These are phyloP conservation scores for Harpegnathos saltator DNA, from an alignment of 1,140 invertebrate species.

Conservation along the genomic window DNA sequence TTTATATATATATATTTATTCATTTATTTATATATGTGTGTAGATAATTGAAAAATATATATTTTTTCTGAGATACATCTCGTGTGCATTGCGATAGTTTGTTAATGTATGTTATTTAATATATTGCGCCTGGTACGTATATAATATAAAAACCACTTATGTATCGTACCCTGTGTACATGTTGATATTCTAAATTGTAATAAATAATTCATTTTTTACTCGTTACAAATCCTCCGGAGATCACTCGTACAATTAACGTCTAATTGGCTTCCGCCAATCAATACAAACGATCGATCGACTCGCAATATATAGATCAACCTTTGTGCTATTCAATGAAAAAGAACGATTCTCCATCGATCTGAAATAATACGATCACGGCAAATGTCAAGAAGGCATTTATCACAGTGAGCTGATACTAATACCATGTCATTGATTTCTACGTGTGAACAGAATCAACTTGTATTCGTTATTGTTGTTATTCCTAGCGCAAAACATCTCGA, in stretches of 20 bases:
- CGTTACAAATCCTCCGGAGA: neutral
- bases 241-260: no score
- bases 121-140: neutral
- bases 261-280: no score
- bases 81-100: neutral
- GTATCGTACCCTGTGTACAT: neutral
- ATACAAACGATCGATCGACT: neutral
- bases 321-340: neutral
- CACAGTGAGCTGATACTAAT: neutral
- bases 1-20: no score
- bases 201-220: constrained; percentile 1
- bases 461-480: no score
- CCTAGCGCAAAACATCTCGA: no score
- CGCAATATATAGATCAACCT: neutral
- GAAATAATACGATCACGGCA: neutral
- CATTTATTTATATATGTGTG: neutral
- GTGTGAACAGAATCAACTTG: neutral
- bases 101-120: neutral
- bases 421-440: neutral
- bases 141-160: neutral
- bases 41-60: constrained; percentile 34
- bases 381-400: neutral
- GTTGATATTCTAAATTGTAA: neutral
- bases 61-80: constrained; percentile 5
- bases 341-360: no score